Evolutionary conservation across 37 sponge, comb jelly and placozoan genomes (phyloP).

Genomic region (Haliclona indistincta): DNA sequence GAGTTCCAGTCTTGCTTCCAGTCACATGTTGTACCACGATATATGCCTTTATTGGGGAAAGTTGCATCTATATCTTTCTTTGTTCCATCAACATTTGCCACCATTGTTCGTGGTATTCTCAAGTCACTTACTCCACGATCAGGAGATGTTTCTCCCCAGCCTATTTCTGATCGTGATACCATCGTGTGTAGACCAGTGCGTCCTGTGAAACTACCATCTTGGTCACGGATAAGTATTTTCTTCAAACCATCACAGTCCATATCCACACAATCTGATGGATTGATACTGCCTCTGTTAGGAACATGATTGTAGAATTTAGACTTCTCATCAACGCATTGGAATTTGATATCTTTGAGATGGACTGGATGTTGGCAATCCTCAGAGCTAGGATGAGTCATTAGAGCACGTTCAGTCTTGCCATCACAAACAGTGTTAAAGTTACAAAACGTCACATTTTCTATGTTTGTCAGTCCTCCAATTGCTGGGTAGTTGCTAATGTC

Average conservation of each 20-base stretch:
- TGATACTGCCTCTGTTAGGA: slow-evolving; percentile 62
- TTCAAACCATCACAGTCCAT: slow-evolving; percentile 97
- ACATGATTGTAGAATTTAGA: slow-evolving; percentile 40
- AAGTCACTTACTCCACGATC: slow-evolving; percentile 87
- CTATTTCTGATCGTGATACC: slow-evolving; percentile 81
- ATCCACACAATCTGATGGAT: slow-evolving; percentile 97
- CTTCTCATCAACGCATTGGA: background rate
- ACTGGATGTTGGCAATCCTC: slow-evolving; percentile 83
- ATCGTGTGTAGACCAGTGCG: slow-evolving; percentile 25
- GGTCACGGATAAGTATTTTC: slow-evolving; percentile 70
- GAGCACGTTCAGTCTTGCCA: slow-evolving; percentile 33
- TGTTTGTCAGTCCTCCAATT: slow-evolving; percentile 64
- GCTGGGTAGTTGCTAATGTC: slow-evolving; percentile 69
- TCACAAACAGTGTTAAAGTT: slow-evolving; percentile 28
- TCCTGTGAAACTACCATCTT: slow-evolving; percentile 69
- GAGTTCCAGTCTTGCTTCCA: slow-evolving; percentile 71
- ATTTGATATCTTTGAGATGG: slow-evolving; percentile 11
- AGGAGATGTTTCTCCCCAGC: slow-evolving; percentile 84
- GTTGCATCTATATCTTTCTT: slow-evolving; percentile 10
- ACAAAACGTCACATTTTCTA: slow-evolving; percentile 46
- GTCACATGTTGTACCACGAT: slow-evolving; percentile 49
- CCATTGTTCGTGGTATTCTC: slow-evolving; percentile 85
- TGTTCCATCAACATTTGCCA: slow-evolving; percentile 59
- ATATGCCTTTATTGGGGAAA: slow-evolving; percentile 83
- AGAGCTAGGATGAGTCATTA: slow-evolving; percentile 59